Percentiles rank a stretch among this genome's conserved stretches.
Conservation (phyloP, 2,797 vertebrate species). For the Melanotaenia pygmaea region DNA sequence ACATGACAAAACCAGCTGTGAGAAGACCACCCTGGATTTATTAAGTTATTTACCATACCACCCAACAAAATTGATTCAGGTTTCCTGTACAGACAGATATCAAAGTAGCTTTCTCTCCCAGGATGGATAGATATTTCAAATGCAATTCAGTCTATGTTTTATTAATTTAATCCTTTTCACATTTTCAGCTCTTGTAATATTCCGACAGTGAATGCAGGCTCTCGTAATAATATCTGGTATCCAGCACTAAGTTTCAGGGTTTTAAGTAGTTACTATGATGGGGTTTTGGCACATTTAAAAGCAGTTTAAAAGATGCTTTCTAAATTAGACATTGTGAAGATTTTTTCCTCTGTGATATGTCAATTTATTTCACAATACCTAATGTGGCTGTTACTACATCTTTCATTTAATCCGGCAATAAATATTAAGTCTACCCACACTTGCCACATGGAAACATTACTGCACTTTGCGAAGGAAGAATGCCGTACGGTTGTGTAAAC, state of each 20-base stretch:
- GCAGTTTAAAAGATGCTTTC: not conserved
- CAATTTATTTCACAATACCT: constrained; percentile 18
- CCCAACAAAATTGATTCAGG: constrained; percentile 22
- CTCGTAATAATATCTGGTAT: constrained; percentile 9
- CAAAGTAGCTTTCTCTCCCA: constrained; percentile 6
- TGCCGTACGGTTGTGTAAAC: constrained; percentile 10
- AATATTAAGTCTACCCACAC: constrained; percentile 22
- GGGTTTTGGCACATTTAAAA: not conserved
- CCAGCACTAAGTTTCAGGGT: not conserved
- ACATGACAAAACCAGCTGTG: constrained; percentile 62
- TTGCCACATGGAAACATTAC: constrained; percentile 31
- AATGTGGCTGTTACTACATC: constrained; percentile 17
- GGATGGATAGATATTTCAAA: constrained; percentile 11
- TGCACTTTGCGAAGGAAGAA: constrained; percentile 21
- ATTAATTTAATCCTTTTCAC: not conserved
- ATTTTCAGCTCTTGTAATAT: constrained; percentile 5
- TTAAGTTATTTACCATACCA: constrained; percentile 55
- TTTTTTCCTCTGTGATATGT: constrained; percentile 17
- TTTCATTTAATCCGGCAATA: constrained; percentile 24
- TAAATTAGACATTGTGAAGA: not conserved
- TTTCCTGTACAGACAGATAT: constrained; percentile 10
- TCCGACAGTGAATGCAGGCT: not conserved
- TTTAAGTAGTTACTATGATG: not conserved
- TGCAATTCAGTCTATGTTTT: constrained; percentile 12
- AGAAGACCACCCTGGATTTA: constrained; percentile 66